Evolutionary conservation across 2,888 invertebrate species (phyloP), one percentile per base, ranked within the genome.

Genomic region (Agriopis leucophaearia): DNA sequence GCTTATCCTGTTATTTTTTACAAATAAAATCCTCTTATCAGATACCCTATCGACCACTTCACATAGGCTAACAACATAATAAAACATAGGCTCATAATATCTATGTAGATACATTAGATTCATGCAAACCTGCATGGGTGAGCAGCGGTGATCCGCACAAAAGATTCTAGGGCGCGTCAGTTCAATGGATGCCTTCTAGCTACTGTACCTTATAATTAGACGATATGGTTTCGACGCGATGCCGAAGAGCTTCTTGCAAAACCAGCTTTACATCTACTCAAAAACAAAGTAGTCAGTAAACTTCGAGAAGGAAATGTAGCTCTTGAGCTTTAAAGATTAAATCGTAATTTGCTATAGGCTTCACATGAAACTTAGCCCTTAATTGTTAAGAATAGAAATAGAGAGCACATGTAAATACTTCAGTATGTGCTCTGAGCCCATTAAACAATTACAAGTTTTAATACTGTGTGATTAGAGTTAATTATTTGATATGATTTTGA

Each of bases 181-280:
- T 69, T 66, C 69, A 66, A 71, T 67, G 64, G 63, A 71, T 73
- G 64, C 68, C 64, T 66, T 64, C 81, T 78, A 78, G 81, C 78
- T 69, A 81, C 88, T 86, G 80, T 89, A 88, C 90, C 90, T 89
- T 90, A 89, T 92, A 92, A 93, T 93, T 93, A 93, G 88, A 87
- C 86, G 88, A 91, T 92, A 92, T 92, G 91, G 89, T 90, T 90
- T 89, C 89, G 90, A 91, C 87, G 87, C 88, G 89, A 91, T 92
- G 88, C 85, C 88, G 86, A 84, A 81, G 87, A 88, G 82, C 86
- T 84, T 85, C 90, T 93, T 92, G 87, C 92, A 89, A 92, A 93
- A 93, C 90, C 84, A 78, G 85, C 87, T 86, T 89, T 87, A 90
- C 86, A 88, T 88, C 80, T 71, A 80, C 80, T 74, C 16, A 5